Base-by-base conservation (phyloP, 2,113 vertebrate species). In the Syrrhaptes paradoxus region DNA sequence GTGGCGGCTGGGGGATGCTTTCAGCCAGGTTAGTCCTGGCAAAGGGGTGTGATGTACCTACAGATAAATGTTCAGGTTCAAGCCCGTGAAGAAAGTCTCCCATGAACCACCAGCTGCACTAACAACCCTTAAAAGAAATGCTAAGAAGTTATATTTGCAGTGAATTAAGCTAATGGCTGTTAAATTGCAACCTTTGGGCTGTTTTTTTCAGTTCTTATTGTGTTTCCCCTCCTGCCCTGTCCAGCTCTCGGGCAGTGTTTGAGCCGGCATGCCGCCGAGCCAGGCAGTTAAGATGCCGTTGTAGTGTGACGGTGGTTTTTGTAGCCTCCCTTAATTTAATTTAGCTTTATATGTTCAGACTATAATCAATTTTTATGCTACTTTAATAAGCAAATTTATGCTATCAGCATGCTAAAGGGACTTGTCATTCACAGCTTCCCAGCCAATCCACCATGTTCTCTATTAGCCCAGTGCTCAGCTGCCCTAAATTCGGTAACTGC, bases 331-430 rank as follows among this genome's bases (percentile, higher is more conserved):
- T 80, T 96, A 87, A 96, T 96, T 95, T 95, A 85, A 89, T 93
- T 97, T 95, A 72, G 84, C 67, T 97, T 93, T 92, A 65, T 91
- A 36, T 81, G 80, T 93, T 96, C 96, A 88, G 85, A 87, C 91
- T 83, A 28, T 93, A 96, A 96, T 96, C 88, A 87, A 83, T 95
- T 96, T 97, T 94, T 97, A 95, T 97, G 95, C 87, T 68, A 74
- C 85, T 97, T 92, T 89, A 92, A 95, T 96, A 92, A 95, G 94
- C 73, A 92, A 87, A 95, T 94, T 75, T 93, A 87, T 94, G 88
- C 88, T 76, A 90, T 96, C 88, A 85, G 90, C 72, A 10, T 80
- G 72, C 92, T 94, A 90, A 95, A 92, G 88, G 80, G 85, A 76
- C 91, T 92, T 89, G 70, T 93, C 91, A 75, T 70, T 90, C 92